Percentiles rank a stretch among this genome's conserved stretches.
phyloP scores from a whole-genome alignment of 2,113 vertebrate species.

The Passer montanus region DNA sequence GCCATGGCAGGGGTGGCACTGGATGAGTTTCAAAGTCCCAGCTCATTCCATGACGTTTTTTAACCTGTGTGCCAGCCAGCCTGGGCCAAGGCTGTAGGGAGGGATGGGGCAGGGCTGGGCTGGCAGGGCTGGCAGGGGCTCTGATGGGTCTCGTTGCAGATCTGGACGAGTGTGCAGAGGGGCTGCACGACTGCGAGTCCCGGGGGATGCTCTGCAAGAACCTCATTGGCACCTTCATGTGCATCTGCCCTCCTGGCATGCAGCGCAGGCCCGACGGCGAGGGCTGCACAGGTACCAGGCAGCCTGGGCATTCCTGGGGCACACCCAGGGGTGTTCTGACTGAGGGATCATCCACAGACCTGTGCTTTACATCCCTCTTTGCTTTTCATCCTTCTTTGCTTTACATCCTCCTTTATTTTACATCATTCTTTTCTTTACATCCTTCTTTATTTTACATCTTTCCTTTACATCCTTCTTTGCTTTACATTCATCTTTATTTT shows the following conservation, averaged over 20 bases:
- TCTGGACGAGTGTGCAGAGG: conserved; percentile 88
- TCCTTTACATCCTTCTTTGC: not conserved
- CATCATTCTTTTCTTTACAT: not conserved
- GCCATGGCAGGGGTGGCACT: not conserved
- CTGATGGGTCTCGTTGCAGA: conserved; percentile 67
- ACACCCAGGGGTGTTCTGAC: not conserved
- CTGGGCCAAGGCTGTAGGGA: not conserved
- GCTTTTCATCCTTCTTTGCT: not conserved
- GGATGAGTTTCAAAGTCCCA: not conserved
- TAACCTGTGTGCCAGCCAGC: not conserved
- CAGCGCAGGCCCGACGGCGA: conserved; percentile 83
- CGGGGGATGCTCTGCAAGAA: conserved; percentile 94
- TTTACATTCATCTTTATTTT: not conserved
- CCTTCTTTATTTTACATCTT: no score
- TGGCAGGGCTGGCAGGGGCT: not conserved
- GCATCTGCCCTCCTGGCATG: conserved; percentile 89
- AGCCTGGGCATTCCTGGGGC: no score
- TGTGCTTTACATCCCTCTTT: not conserved
- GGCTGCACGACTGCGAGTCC: conserved; percentile 86
- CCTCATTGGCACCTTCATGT: conserved; percentile 91
- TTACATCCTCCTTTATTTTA: not conserved
- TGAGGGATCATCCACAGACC: not conserved
- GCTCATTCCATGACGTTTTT: accelerated
- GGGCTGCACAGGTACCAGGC: conserved; percentile 87
- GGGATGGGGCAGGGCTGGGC: accelerated